A percentile compares a stretch with the other conserved stretches of the same genome.
These are phyloP conservation scores for Fukomys damarensis DNA, from an alignment of 2,113 vertebrate species.

Conservation along the genomic window DNA sequence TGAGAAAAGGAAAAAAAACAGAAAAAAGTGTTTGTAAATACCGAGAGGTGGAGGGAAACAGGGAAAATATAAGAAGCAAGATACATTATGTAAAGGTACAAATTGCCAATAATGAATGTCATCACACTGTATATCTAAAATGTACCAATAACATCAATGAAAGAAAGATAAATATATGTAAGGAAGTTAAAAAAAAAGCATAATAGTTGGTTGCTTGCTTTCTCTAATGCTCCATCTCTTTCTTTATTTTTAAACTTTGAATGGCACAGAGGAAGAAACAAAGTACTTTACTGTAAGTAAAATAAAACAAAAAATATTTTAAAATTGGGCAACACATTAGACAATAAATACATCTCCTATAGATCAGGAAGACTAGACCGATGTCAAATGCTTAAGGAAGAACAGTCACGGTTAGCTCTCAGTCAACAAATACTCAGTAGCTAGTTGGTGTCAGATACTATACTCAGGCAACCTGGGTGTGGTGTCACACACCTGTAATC, in stretches of 20 bases:
- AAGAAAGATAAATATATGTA: too few relatives aligned
- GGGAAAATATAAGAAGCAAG: too few relatives aligned
- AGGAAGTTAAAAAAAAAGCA: too few relatives aligned
- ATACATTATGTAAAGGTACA: too few relatives aligned
- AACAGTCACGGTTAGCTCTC: not conserved
- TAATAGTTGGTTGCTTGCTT: not conserved
- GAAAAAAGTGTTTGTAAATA: too few relatives aligned
- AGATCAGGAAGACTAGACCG: not conserved
- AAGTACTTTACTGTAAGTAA: not conserved
- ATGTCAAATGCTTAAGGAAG: not conserved
- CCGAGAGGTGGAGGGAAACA: too few relatives aligned
- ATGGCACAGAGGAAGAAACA: not conserved
- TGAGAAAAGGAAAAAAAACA: too few relatives aligned
- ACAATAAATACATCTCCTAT: not conserved
- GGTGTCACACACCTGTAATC: too few relatives aligned
- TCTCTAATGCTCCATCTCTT: not conserved
- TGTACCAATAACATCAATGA: too few relatives aligned
- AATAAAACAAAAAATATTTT: conserved; percentile 11
- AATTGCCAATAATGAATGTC: too few relatives aligned
- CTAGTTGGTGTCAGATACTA: not conserved
- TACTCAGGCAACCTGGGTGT: too few relatives aligned
- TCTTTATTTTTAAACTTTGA: not conserved
- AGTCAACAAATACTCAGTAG: conserved; percentile 13
- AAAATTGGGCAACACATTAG: not conserved
- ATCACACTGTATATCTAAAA: too few relatives aligned